These are phyloP conservation scores for Drosophila sordidula DNA, from an alignment of 2,888 invertebrate genomes.

Conservation along the genomic window DNA sequence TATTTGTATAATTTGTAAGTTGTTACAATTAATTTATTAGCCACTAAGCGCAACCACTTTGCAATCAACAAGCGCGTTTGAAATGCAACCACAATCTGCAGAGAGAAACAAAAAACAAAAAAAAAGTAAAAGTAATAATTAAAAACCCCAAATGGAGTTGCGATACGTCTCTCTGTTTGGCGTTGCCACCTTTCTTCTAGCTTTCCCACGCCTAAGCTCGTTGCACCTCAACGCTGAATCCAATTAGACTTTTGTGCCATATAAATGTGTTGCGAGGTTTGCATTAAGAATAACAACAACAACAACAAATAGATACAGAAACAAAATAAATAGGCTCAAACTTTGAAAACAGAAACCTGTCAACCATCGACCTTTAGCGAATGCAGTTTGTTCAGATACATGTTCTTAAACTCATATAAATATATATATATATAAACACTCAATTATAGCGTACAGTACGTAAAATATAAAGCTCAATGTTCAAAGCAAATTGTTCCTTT, in stretches of 20 bases:
- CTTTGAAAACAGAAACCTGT: constrained; percentile 19
- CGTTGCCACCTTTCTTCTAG: constrained; percentile 45
- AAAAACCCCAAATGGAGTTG: constrained; percentile 23
- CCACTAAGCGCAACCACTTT: constrained; percentile 57
- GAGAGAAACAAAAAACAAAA: constrained; percentile 10
- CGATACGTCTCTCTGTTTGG: constrained; percentile 45
- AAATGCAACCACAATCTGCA: constrained; percentile 34
- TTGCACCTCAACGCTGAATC: constrained; percentile 63
- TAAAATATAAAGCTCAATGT: constrained; percentile 73
- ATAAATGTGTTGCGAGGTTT: constrained; percentile 65
- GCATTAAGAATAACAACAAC: constrained; percentile 25
- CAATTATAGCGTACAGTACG: constrained; percentile 32
- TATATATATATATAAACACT: constrained; percentile 31
- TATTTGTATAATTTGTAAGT: constrained; percentile 74
- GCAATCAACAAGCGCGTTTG: constrained; percentile 53
- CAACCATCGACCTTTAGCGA: constrained; percentile 16
- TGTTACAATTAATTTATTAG: constrained; percentile 74
- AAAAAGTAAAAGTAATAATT: constrained; percentile 2
- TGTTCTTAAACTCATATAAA: constrained; percentile 43
- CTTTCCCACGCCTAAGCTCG: constrained; percentile 35
- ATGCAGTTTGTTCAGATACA: constrained; percentile 53
- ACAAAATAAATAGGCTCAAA: constrained; percentile 48
- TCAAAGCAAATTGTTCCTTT: constrained; percentile 80
- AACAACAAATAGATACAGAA: constrained; percentile 27
- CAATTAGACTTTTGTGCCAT: constrained; percentile 77